Evolutionary conservation across 2,113 vertebrate genomes (phyloP).

Genomic region (Notiomystis cincta): DNA sequence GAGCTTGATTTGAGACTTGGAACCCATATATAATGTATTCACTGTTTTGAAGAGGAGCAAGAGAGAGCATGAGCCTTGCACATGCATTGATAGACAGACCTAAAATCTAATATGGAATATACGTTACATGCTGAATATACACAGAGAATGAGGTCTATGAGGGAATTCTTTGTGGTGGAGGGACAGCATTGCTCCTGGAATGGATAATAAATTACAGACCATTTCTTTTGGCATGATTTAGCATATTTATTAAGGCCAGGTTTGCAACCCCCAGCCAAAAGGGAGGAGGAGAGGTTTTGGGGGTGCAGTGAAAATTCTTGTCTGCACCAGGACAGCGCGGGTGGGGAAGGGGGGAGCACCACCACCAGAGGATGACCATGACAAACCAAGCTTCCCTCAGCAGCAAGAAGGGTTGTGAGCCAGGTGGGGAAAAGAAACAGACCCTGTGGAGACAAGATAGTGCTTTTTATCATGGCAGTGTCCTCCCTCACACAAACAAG

Average conservation of each 20-base stretch:
- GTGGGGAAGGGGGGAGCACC: fast-evolving
- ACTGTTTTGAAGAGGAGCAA: neutral
- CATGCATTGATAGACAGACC: slow-evolving; percentile 16
- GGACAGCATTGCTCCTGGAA: neutral
- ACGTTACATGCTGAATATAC: neutral
- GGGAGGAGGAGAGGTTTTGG: neutral
- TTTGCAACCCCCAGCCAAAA: neutral
- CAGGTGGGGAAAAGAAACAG: neutral
- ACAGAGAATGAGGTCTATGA: neutral
- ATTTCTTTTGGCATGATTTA: neutral
- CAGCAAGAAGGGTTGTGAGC: neutral
- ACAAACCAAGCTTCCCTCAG: neutral
- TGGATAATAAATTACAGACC: neutral
- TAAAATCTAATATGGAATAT: slow-evolving; percentile 39
- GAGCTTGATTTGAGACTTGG: neutral
- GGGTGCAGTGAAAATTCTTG: neutral
- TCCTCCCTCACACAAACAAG: neutral
- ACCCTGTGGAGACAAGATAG: neutral
- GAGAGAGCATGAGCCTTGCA: neutral
- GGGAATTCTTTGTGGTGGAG: neutral
- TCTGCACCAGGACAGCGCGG: neutral
- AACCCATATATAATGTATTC: neutral
- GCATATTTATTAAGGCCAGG: neutral
- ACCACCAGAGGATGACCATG: fast-evolving
- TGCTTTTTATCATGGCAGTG: neutral